Percentiles rank a stretch among this genome's conserved stretches.
phyloP scores from a whole-genome alignment of 1,140 invertebrate species.

The Caenorhabditis briggsae region DNA sequence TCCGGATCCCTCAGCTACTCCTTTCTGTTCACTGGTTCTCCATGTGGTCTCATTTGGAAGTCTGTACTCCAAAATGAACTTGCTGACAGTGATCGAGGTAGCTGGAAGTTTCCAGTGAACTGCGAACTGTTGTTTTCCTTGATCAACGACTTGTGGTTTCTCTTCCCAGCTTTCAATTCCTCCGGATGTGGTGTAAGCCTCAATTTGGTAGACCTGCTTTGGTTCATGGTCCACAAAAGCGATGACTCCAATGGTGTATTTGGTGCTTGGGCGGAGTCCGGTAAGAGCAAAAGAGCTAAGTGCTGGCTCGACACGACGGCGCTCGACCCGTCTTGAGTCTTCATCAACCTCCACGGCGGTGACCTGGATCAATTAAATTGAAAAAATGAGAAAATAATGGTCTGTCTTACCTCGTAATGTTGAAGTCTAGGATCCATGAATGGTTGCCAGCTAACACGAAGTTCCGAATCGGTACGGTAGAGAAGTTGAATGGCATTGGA shows the following conservation, averaged over 20 bases:
- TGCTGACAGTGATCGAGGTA: constrained; percentile 37
- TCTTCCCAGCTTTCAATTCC: constrained; percentile 65
- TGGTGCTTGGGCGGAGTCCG: constrained; percentile 70
- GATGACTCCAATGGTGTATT: constrained; percentile 74
- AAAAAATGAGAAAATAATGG: not conserved
- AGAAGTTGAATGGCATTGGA: constrained; percentile 70
- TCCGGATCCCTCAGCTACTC: constrained; percentile 60
- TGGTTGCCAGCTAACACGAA: constrained; percentile 73
- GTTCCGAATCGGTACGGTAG: constrained; percentile 72
- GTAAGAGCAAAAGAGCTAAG: constrained; percentile 69
- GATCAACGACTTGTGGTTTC: constrained; percentile 71
- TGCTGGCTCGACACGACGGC: constrained; percentile 69
- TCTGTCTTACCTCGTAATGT: constrained; percentile 74
- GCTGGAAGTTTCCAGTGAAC: constrained; percentile 74
- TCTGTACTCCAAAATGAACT: constrained; percentile 74
- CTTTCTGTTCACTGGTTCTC: constrained; percentile 69
- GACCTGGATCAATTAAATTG: constrained; percentile 49
- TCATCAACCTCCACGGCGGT: constrained; percentile 65
- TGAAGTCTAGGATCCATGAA: constrained; percentile 73
- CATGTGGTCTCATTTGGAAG: constrained; percentile 75
- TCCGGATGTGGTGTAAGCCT: constrained; percentile 65
- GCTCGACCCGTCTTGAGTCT: constrained; percentile 68
- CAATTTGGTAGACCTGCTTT: constrained; percentile 57
- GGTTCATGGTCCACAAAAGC: constrained; percentile 78
- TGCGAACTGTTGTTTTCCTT: constrained; percentile 69